Evolutionary conservation across 2,888 invertebrate species (phyloP).

Genomic region (Hololepta plana): DNA sequence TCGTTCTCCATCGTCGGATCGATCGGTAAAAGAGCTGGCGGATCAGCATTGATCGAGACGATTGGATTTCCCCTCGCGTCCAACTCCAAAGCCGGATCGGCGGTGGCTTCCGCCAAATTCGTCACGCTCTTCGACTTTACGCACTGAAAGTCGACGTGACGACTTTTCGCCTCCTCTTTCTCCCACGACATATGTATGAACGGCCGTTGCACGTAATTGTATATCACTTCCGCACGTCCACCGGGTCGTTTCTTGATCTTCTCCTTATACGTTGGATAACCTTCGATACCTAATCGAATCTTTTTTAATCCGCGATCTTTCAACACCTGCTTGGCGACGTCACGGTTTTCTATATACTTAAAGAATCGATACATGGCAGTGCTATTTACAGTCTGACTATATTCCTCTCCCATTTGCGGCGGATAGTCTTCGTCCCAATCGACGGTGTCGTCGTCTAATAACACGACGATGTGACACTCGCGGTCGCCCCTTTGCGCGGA

Average conservation of each 20-base stretch:
- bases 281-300: conserved; percentile 95
- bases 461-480: conserved; percentile 92
- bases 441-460: conserved; percentile 85
- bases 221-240: conserved; percentile 91
- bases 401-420: conserved; percentile 98
- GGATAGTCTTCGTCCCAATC: conserved; percentile 99
- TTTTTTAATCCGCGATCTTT: conserved; percentile 98
- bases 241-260: conserved; percentile 93
- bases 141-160: conserved; percentile 98
- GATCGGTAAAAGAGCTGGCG: too few species aligned
- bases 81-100: conserved; percentile 62
- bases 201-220: conserved; percentile 98
- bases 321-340: conserved; percentile 97
- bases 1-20: conserved; percentile 20
- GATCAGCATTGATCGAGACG: conserved; percentile 17
- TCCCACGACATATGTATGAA: conserved; percentile 99
- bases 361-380: conserved; percentile 95
- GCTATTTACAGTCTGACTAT: conserved; percentile 90
- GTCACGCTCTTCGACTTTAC: conserved; percentile 96
- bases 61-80: conserved; percentile 38
- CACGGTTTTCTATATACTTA: conserved; percentile 98
- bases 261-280: conserved; percentile 97
- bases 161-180: conserved; percentile 96
- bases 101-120: conserved; percentile 87
- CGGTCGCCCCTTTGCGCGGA: conserved; percentile 87